phyloP scores from a whole-genome alignment of 2,113 vertebrate species.

The Sylvietta virens region DNA sequence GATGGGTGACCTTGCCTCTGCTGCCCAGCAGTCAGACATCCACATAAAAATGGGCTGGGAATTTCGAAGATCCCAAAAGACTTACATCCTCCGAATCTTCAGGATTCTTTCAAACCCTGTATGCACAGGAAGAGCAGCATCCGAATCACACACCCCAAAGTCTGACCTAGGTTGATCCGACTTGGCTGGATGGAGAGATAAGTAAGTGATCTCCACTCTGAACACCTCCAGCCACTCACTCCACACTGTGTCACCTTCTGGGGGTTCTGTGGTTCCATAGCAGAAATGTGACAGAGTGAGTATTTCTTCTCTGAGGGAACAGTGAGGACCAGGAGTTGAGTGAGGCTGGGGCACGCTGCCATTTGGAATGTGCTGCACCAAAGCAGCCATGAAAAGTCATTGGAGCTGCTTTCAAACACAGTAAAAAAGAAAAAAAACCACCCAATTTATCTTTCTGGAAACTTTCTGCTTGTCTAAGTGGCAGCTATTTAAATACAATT shows the following conservation, averaged over 20 bases:
- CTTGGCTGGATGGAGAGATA: neutral
- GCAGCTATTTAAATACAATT: constrained; percentile 74
- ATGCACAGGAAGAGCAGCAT: neutral
- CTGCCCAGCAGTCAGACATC: neutral
- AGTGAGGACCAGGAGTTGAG: neutral
- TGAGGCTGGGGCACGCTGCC: neutral
- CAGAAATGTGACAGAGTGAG: neutral
- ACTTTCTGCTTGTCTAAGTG: constrained; percentile 60
- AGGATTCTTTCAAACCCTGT: neutral
- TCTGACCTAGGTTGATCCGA: neutral
- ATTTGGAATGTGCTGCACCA: neutral
- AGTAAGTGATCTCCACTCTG: neutral
- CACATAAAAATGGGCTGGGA: neutral
- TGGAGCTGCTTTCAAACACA: constrained; percentile 8
- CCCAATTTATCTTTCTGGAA: constrained; percentile 39
- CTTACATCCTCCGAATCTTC: neutral
- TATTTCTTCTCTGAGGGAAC: neutral
- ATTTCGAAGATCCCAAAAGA: neutral
- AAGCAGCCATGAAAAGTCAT: constrained; percentile 56
- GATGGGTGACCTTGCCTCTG: neutral
- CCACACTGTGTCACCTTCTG: neutral
- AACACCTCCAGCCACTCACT: neutral
- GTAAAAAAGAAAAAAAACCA: neutral
- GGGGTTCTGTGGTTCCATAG: neutral
- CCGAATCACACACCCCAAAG: accelerated